A percentile compares a stretch with the other conserved stretches of the same genome.
Conservation (phyloP, 2,113 vertebrate species). For the Camarhynchus parvulus region DNA sequence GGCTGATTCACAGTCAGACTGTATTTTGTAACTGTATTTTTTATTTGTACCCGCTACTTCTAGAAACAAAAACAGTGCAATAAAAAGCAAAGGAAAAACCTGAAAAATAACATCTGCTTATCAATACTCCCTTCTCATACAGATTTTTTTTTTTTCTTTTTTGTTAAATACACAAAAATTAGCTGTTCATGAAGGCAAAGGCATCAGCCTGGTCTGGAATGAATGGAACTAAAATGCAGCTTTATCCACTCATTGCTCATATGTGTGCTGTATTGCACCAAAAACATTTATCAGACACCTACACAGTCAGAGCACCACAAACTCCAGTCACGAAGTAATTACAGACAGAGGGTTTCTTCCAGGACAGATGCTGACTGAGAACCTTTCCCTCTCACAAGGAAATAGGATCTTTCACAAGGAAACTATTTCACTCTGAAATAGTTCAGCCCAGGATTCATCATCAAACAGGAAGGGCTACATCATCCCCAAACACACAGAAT, state of each 20-base stretch:
- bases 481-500: not conserved
- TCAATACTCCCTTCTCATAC: not conserved
- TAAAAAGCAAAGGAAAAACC: not conserved
- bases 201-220: not conserved
- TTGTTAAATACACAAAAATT: not conserved
- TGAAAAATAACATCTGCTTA: not conserved
- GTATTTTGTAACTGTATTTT: not conserved
- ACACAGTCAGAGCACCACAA: not conserved
- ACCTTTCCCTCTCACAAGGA: not conserved
- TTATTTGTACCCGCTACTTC: not conserved
- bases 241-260: not conserved
- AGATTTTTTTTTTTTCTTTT: not conserved
- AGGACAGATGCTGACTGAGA: not conserved
- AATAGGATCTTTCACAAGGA: not conserved
- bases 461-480: not conserved
- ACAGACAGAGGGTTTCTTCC: not conserved
- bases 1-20: not conserved
- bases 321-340: not conserved
- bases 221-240: not conserved
- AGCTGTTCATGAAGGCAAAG: not conserved
- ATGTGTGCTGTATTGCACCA: not conserved
- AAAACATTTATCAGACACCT: constrained; percentile 26
- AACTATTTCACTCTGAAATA: not conserved
- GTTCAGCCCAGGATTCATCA: not conserved
- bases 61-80: not conserved